phyloP scores from a whole-genome alignment of 2,113 vertebrate species.

The Callithrix jacchus region DNA sequence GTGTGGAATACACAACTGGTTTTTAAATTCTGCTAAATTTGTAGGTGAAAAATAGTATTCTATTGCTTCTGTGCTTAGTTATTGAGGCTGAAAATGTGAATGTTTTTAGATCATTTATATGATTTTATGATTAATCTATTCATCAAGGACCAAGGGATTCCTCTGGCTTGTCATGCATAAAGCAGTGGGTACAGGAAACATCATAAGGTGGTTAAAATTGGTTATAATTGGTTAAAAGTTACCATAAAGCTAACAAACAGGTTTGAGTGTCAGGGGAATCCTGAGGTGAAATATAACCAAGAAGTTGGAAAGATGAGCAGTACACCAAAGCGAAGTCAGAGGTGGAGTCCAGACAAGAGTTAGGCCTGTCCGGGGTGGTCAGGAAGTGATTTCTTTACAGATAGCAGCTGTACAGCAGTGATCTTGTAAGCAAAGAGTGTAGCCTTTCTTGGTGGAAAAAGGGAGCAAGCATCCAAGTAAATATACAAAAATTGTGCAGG shows the following conservation, averaged over 20 bases:
- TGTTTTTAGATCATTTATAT: neutral
- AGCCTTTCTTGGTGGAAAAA: neutral
- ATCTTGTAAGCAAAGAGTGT: neutral
- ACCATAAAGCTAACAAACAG: neutral
- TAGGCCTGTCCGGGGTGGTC: neutral
- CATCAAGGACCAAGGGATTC: slow-evolving; percentile 14
- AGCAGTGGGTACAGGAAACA: neutral
- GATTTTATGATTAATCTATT: neutral
- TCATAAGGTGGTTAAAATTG: slow-evolving; percentile 44
- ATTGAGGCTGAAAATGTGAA: neutral
- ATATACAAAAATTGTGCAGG: neutral
- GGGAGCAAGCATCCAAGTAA: neutral
- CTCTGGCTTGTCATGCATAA: slow-evolving; percentile 2
- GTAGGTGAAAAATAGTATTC: neutral
- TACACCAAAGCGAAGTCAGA: neutral
- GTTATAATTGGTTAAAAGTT: slow-evolving; percentile 37
- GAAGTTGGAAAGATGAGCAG: neutral
- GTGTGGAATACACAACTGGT: neutral
- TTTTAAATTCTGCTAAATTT: neutral
- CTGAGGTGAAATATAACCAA: neutral
- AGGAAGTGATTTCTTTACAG: neutral
- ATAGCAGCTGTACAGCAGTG: neutral
- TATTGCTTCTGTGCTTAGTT: neutral
- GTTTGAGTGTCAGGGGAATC: neutral
- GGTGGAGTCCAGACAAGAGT: neutral